Evolutionary conservation across 1,140 invertebrate genomes (phyloP).

Genomic region (Hermatobates lingyangjiaoensis): DNA sequence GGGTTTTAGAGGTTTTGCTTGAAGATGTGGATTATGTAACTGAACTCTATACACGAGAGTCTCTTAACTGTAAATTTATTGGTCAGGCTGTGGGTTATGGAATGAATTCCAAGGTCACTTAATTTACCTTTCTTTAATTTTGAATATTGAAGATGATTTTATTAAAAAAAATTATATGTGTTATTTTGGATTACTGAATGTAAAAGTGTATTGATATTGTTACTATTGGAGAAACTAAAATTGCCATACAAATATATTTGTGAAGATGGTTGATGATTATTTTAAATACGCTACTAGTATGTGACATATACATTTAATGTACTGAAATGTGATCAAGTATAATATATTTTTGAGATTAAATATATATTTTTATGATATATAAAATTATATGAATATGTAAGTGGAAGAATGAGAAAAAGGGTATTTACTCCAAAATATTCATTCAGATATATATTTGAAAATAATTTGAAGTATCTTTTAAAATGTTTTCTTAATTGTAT

Average conservation of each 20-base stretch:
- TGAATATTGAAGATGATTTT: too few relatives aligned
- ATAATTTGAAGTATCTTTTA: slow-evolving; percentile 4
- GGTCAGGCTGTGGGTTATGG: slow-evolving; percentile 47
- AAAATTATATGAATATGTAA: neutral
- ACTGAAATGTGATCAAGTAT: too few relatives aligned
- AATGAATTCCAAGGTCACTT: slow-evolving; percentile 36
- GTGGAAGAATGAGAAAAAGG: neutral
- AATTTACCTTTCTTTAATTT: slow-evolving; percentile 5
- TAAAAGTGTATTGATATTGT: too few relatives aligned
- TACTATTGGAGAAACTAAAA: too few relatives aligned
- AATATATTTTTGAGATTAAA: too few relatives aligned
- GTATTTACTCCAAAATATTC: neutral
- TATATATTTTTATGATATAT: too few relatives aligned
- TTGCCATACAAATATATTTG: too few relatives aligned
- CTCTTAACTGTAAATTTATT: slow-evolving; percentile 48
- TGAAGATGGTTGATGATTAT: too few relatives aligned
- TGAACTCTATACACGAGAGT: slow-evolving; percentile 32
- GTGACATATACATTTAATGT: too few relatives aligned
- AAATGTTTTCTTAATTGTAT: slow-evolving; percentile 1
- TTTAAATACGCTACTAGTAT: too few relatives aligned
- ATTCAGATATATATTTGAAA: neutral
- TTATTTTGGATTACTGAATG: too few relatives aligned
- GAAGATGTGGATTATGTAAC: slow-evolving; percentile 36
- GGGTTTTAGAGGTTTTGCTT: slow-evolving; percentile 63
- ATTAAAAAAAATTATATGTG: too few relatives aligned